Evolutionary conservation across 37 sponge, comb jelly and placozoan genomes (phyloP), one percentile per base, ranked within the genome.

Genomic region (Tethya wilhelma): DNA sequence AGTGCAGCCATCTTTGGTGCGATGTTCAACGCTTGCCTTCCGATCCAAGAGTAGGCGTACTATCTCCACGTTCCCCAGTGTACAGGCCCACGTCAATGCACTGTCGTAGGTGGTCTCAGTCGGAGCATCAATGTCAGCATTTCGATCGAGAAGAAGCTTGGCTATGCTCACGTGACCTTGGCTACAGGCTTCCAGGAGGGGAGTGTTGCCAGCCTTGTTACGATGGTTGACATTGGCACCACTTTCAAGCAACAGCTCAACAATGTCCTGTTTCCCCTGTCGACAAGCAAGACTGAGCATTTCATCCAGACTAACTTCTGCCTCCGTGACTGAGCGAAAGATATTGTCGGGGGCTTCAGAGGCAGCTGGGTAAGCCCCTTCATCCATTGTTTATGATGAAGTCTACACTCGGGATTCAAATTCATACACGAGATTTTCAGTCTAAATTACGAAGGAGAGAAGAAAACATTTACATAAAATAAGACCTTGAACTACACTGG

Each of bases 211-310:
- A 22, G 96, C 94, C 58, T 97, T 96, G 78, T 98, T 98, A 25
- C 96, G 67, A 57, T 96, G 95, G 75, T 94, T 91, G 25, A 96
- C 94, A 49, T 90, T 87, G 25, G 99, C 99, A 0, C 99, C 99
- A 55, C 93, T 96, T 73, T 96, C 99, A 42, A 98, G 74, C n/a
- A 98, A 77, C 31, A 98, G 78, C 67, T 98, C 97, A 0, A 95
- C 99, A 23, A 98, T 98, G 67, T 98, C 99, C 71, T 98, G 99
- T 69, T 98, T 98, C 12, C 99, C 99, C 60, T 98, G 99, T 22
- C 99, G 75, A 82, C 99, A 98, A 9, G 99, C 99, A 30, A 98
- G 78, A 46, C 94, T 94, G 45, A 98, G 77, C 99, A 98, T 98
- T 67, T 98, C 99, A 75, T 98, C 99, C 65, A 96, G 89, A 69